Evolutionary conservation across 2,113 vertebrate species (phyloP), one percentile per base, ranked within the genome.

Genomic region (Cavia porcellus): DNA sequence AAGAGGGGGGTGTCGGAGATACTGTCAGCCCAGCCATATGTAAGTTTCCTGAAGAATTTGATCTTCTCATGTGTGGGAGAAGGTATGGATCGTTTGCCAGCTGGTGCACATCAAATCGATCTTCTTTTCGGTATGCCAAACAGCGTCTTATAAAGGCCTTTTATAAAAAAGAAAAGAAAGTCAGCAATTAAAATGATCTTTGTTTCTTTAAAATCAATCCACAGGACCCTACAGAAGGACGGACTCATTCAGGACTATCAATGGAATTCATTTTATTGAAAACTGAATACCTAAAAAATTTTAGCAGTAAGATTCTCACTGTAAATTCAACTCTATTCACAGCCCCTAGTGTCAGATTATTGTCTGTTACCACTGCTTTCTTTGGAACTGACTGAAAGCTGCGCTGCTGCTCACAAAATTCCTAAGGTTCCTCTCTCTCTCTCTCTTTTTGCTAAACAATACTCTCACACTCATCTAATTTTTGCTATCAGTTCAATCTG

Each of bases 111-210:
- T 99, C 99, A 86, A 99, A 99, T 55, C 99, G 99, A 97, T 99
- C 99, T 97, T 99, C 99, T 98, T 99, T 99, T 97, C 99, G 99
- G 98, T 99, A 99, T 14, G 99, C 99, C 98, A 99, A 98, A 98
- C 99, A 99, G 79, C 99, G 99, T 98, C 99, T 99, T 97, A 99
- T 99, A 98, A 99, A 99, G 88, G 99, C 99, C 99, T 99, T 93
- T 77, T 77, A 75, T 45, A 75, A 30, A 89, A 66, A 82, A 75
- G 83, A 8, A 52, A 7, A 81, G 20, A 15, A 97, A 42, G 9
- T 91, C 12, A 95, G 19, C 79, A 86, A 81, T 97, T 80, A 93
- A 88, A 95, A 92, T 74, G 13, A 88, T 50, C 25, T 57, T 64
- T 93, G 75, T 15, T 52, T 42, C 52, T 92, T 95, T 72, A 89